Percentiles rank a stretch among this genome's conserved stretches.
These are phyloP conservation scores for Rousettus madagascariensis DNA, from an alignment of 2,797 vertebrate species.

Conservation along the genomic window DNA sequence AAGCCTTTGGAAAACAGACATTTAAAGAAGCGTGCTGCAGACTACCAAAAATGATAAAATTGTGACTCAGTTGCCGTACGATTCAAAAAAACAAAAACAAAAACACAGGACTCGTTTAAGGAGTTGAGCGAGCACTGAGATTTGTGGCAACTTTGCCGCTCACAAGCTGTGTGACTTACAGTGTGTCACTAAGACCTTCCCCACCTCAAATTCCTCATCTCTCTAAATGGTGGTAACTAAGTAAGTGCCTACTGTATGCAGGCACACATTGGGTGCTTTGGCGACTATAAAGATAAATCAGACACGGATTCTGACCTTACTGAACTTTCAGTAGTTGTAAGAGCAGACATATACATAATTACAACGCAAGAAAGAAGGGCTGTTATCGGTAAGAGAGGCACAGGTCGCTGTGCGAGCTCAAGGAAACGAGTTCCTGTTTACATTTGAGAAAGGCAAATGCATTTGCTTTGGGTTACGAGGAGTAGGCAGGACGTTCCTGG, in stretches of 20 bases:
- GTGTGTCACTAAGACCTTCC: not conserved
- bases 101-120: not conserved
- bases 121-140: not conserved
- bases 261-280: not conserved
- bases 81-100: not conserved
- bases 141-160: not conserved
- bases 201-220: not conserved
- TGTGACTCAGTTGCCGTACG: not conserved
- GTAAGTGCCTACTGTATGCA: not conserved
- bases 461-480: not conserved
- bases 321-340: not conserved
- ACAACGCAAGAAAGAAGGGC: not conserved
- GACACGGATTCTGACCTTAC: not conserved
- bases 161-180: not conserved
- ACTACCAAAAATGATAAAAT: not conserved
- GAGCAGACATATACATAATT: not conserved
- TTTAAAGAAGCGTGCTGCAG: not conserved
- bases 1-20: slow-evolving; percentile 4
- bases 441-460: not conserved
- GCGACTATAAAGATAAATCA: not conserved
- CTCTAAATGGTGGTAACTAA: not conserved
- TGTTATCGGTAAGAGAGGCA: no score
- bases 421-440: not conserved
- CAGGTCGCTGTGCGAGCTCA: not conserved
- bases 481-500: not conserved